Percentiles rank a stretch among this genome's conserved stretches.
Evolutionary conservation across 2,888 invertebrate genomes (phyloP).

Genomic region (Prosapia bicincta): DNA sequence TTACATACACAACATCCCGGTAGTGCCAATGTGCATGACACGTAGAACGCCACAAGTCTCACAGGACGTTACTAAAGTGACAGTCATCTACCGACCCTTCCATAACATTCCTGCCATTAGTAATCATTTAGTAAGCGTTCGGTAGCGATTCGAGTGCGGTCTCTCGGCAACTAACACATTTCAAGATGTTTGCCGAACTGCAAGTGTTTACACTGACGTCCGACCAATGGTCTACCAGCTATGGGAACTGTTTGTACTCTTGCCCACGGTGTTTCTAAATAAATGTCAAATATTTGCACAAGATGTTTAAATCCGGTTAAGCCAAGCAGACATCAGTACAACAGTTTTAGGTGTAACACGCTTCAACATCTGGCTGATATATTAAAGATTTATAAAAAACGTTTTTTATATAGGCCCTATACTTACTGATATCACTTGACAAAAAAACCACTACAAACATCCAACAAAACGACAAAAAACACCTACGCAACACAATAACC

Average conservation of each 20-base stretch:
- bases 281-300: not conserved
- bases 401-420: no score
- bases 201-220: slow-evolving; percentile 8
- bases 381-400: no score
- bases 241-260: not conserved
- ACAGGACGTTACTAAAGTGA: not conserved
- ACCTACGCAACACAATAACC: no score
- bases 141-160: not conserved
- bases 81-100: not conserved
- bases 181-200: slow-evolving; percentile 19
- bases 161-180: slow-evolving; percentile 19
- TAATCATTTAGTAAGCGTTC: not conserved
- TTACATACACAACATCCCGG: no score
- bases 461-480: no score
- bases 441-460: no score
- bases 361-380: no score
- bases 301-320: not conserved
- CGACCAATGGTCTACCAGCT: not conserved
- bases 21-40: no score
- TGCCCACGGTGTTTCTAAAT: not conserved
- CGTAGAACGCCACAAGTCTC: no score
- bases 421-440: no score
- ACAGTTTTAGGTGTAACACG: no score
- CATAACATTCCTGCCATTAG: not conserved
- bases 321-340: no score